phyloP scores from a whole-genome alignment of 2,888 invertebrate species.

The Globia sparganii region DNA sequence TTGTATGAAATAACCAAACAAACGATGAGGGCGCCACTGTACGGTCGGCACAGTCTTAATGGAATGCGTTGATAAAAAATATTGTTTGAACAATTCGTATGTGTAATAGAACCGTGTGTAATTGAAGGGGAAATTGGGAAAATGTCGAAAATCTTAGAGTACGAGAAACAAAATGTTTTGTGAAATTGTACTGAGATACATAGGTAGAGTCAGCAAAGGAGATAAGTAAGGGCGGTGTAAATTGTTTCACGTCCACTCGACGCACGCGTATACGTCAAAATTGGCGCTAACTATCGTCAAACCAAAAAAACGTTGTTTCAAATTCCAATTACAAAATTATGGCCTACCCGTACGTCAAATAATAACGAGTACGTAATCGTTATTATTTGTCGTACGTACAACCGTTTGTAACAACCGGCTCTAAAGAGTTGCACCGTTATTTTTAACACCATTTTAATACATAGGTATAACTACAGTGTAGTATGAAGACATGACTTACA shows the following conservation, averaged over 20 bases:
- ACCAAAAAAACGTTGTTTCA: too few species aligned
- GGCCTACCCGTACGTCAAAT: too few species aligned
- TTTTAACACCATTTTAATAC: background rate
- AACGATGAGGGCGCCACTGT: too few species aligned
- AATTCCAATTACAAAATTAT: too few species aligned
- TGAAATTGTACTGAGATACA: background rate
- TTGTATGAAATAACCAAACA: too few species aligned
- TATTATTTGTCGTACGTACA: too few species aligned
- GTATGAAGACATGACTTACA: background rate
- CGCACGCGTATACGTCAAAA: too few species aligned
- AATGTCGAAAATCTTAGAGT: background rate
- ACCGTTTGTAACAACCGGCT: too few species aligned
- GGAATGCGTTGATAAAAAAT: conserved; percentile 63
- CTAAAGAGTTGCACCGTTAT: background rate
- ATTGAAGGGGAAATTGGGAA: conserved; percentile 43
- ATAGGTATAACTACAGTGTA: background rate
- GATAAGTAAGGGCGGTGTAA: background rate
- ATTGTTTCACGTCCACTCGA: background rate
- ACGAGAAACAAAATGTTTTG: conserved; percentile 10
- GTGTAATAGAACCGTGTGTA: conserved; percentile 29
- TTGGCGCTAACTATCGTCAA: too few species aligned
- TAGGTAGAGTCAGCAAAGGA: too few species aligned
- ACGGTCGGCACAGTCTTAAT: too few species aligned
- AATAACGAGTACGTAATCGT: too few species aligned
- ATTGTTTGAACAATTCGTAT: conserved; percentile 45